Conservation (phyloP, 2,888 invertebrate species). For the Limenitis arthemis region DNA sequence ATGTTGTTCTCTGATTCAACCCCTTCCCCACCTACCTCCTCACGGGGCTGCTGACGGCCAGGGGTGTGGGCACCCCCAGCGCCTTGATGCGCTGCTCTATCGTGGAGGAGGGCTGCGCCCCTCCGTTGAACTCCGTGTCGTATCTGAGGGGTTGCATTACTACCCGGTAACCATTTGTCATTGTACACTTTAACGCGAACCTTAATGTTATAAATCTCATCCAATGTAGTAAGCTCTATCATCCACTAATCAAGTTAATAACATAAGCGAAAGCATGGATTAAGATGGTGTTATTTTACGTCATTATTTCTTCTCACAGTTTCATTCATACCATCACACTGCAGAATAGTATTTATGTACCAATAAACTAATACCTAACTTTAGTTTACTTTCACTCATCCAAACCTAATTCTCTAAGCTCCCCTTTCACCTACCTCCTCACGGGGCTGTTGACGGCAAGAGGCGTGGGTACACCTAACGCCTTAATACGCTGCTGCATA, state of each 20-base stretch:
- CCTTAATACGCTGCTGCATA: slow-evolving; percentile 92
- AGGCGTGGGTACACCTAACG: slow-evolving; percentile 91
- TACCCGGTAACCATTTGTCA: slow-evolving; percentile 63
- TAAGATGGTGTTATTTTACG: too few species aligned
- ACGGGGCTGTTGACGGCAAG: slow-evolving; percentile 90
- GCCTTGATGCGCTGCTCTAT: slow-evolving; percentile 94
- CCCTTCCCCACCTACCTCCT: slow-evolving; percentile 75
- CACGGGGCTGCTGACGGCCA: slow-evolving; percentile 89
- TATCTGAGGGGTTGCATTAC: slow-evolving; percentile 66
- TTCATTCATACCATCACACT: too few species aligned
- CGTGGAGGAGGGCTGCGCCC: slow-evolving; percentile 79
- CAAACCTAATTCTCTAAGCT: too few species aligned
- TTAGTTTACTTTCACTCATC: too few species aligned
- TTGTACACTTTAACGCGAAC: slow-evolving; percentile 29
- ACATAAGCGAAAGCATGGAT: too few species aligned
- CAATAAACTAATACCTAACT: too few species aligned
- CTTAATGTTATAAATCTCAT: too few species aligned
- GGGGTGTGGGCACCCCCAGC: slow-evolving; percentile 90
- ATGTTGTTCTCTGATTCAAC: too few species aligned
- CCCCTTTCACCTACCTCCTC: slow-evolving; percentile 75
- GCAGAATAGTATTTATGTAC: too few species aligned
- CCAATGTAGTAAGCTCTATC: too few species aligned
- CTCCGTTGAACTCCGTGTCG: slow-evolving; percentile 56
- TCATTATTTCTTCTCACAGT: too few species aligned
- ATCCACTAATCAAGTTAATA: too few species aligned